A percentile compares a stretch with the other conserved stretches of the same genome.
phyloP scores from a whole-genome alignment of 1,140 invertebrate species.

The Cydia fagiglandana region DNA sequence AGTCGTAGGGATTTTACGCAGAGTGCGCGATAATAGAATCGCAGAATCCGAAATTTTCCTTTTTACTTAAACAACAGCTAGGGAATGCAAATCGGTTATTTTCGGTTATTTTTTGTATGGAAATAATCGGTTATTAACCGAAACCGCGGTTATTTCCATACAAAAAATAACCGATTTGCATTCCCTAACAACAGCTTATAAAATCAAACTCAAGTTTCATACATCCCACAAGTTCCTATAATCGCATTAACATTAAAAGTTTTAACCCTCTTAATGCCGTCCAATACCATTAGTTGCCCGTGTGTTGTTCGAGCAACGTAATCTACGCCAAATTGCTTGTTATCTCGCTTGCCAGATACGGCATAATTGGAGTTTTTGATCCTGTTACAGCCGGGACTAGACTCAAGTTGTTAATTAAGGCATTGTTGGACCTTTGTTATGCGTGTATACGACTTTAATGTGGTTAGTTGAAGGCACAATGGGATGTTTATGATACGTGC shows the following conservation, averaged over 20 bases:
- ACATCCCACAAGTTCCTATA: slow-evolving; percentile 16
- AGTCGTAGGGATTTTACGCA: background rate
- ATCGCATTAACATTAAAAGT: slow-evolving; percentile 12
- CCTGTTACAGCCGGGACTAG: slow-evolving; percentile 33
- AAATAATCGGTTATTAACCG: too few species aligned
- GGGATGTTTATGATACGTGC: slow-evolving; percentile 8
- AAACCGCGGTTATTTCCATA: too few species aligned
- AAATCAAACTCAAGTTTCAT: slow-evolving; percentile 1
- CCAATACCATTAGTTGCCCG: slow-evolving; percentile 24
- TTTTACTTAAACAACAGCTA: background rate
- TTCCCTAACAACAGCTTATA: slow-evolving; percentile 3
- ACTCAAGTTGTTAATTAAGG: slow-evolving; percentile 33
- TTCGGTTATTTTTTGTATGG: too few species aligned
- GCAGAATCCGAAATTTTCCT: background rate
- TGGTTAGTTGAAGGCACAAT: slow-evolving; percentile 18
- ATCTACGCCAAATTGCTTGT: slow-evolving; percentile 35
- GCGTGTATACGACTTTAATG: slow-evolving; percentile 23
- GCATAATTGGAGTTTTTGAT: slow-evolving; percentile 37
- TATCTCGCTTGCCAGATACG: slow-evolving; percentile 26
- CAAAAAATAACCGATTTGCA: too few species aligned
- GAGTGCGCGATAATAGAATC: background rate
- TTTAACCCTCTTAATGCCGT: slow-evolving; percentile 21
- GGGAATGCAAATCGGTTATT: too few species aligned
- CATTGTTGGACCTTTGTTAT: slow-evolving; percentile 30
- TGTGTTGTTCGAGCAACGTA: slow-evolving; percentile 29